These are phyloP conservation scores for Zeus faber DNA, from an alignment of 2,113 vertebrate species.

Conservation along the genomic window DNA sequence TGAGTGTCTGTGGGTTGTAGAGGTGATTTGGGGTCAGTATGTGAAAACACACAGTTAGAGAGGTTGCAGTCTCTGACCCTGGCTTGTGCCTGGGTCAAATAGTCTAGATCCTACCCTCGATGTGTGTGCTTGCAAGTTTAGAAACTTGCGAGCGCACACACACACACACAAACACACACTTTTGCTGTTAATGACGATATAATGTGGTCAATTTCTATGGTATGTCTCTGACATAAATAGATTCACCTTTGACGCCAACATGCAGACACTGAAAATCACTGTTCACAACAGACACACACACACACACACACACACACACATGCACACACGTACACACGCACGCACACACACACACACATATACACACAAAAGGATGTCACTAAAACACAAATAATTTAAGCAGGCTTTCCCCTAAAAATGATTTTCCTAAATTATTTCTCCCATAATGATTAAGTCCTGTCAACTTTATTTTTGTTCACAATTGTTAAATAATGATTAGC, in stretches of 20 bases:
- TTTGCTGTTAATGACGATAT: conserved; percentile 37
- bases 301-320: conserved; percentile 7
- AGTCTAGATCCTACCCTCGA: conserved; percentile 29
- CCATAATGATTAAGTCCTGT: no score
- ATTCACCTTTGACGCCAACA: conserved; percentile 51
- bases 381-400: no score
- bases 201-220: conserved; percentile 48
- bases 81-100: conserved; percentile 62
- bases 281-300: conserved; percentile 15
- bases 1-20: conserved; percentile 11
- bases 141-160: conserved; percentile 16
- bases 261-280: conserved; percentile 17
- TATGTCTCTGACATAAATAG: conserved; percentile 63
- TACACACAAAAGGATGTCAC: neutral
- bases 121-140: no score
- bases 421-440: no score
- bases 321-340: neutral
- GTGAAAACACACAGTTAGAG: conserved; percentile 51
- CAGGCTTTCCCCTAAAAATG: no score
- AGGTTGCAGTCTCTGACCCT: conserved; percentile 54
- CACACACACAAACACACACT: neutral
- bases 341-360: neutral
- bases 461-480: no score
- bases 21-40: conserved; percentile 36
- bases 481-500: no score